Evolutionary conservation across 1,140 invertebrate genomes (phyloP).

Genomic region (Anoplophora glabripennis): DNA sequence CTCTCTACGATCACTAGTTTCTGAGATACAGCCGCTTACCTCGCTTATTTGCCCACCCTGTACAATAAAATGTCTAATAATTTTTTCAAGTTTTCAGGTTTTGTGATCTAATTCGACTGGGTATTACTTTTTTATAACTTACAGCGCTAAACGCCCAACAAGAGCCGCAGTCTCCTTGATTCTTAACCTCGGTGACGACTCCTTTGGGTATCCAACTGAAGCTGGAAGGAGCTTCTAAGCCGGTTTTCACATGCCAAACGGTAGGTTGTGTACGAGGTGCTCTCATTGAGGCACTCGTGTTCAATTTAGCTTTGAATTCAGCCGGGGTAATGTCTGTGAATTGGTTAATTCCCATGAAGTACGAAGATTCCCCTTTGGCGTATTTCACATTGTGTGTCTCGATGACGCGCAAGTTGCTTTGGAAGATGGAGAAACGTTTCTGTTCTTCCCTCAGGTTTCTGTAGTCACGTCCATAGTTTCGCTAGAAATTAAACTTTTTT

Average conservation of each 20-base stretch:
- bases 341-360: constrained; percentile 70
- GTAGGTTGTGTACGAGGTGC: too few relatives aligned
- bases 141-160: not conserved
- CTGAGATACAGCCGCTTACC: too few relatives aligned
- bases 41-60: too few relatives aligned
- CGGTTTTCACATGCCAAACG: too few relatives aligned
- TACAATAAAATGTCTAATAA: too few relatives aligned
- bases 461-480: not conserved
- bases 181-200: constrained; percentile 27
- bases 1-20: too few relatives aligned
- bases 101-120: too few relatives aligned
- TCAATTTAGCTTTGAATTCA: constrained; percentile 60
- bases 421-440: constrained; percentile 79
- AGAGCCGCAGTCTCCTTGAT: not conserved
- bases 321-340: constrained; percentile 81
- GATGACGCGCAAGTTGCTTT: constrained; percentile 80
- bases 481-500: too few relatives aligned
- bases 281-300: not conserved
- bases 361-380: constrained; percentile 62
- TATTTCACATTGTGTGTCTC: constrained; percentile 76
- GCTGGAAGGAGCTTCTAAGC: too few relatives aligned
- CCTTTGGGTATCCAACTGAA: constrained; percentile 48
- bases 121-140: not conserved
- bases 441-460: constrained; percentile 61
- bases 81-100: too few relatives aligned